A percentile compares a stretch with the other conserved stretches of the same genome.
phyloP scores from a whole-genome alignment of 1,140 invertebrate species.

The Battus philenor region DNA sequence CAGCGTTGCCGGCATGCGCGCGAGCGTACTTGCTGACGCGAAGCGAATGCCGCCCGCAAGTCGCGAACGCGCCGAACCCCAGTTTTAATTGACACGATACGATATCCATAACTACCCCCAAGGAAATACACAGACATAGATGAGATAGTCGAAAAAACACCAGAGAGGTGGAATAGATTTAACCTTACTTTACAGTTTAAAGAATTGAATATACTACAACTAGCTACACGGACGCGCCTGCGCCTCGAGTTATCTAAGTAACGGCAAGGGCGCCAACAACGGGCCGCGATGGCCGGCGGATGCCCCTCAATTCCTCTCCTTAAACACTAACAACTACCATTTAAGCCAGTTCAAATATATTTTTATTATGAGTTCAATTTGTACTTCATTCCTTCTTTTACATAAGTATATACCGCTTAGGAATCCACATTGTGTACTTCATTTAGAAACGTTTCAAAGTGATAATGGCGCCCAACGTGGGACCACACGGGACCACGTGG shows the following conservation, averaged over 20 bases:
- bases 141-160: conserved; percentile 63
- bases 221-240: conserved; percentile 59
- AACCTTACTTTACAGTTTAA: conserved; percentile 46
- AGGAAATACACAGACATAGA: conserved; percentile 47
- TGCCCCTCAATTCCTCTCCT: conserved; percentile 66
- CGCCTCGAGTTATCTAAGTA: conserved; percentile 57
- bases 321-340: conserved; percentile 46
- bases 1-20: no score
- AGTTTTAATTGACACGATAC: conserved; percentile 65
- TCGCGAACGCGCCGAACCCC: conserved; percentile 29
- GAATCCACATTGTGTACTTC: conserved; percentile 19
- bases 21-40: no score
- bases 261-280: conserved; percentile 27
- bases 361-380: conserved; percentile 56
- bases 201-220: conserved; percentile 64
- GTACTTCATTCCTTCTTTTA: conserved; percentile 52
- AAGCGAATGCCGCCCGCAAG: no score
- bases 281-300: neutral
- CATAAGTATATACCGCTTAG: conserved; percentile 15
- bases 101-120: conserved; percentile 60
- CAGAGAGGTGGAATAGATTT: conserved; percentile 57
- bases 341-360: conserved; percentile 59
- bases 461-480: conserved; percentile 24
- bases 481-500: neutral
- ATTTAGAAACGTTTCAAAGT: conserved; percentile 24